Base-by-base conservation (phyloP, 2,888 invertebrate genomes). In the Clepsis dumicolana region DNA sequence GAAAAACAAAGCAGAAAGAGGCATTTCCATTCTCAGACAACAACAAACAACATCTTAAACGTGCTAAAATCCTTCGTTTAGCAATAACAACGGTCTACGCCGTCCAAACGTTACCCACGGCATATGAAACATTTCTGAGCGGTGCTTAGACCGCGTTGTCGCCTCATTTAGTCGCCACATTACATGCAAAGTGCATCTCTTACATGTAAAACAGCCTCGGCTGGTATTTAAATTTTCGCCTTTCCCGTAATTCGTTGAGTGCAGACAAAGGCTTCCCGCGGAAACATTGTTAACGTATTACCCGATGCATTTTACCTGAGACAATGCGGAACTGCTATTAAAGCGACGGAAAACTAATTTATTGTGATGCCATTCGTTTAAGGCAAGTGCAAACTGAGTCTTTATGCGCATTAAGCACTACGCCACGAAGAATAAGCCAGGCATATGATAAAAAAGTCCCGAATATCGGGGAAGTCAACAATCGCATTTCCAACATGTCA, bases 121-220 rank as follows among this genome's bases (percentile, higher is more conserved):
- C 66, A n/a, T 56, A 16, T n/a, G 50, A 24, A 50, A 57, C 56
- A 63, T 67, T 63, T 62, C 67, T 48, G 27, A 48, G 50, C 56
- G 41, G 48, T 60, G 53, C 57, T 59, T 74, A 77, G 72, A 48
- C 48, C 77, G 73, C 78, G 77, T 73, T 85, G 86, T 85, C 84
- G 86, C 83, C 85, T 87, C 88, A 85, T 87, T 89, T 89, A 90
- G 87, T 88, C 88, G 85, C 78, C 81, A 77, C 89, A 87, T 87
- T 88, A 89, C 88, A 89, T 88, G 89, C 90, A 89, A 91, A 92
- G 85, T 91, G 91, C 91, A 92, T 91, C 91, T 91, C 91, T 91
- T 85, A 88, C 90, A 93, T 93, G 93, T 91, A 90, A 93, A 93
- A 91, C 87, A 92, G 89, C 83, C 73, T 86, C 87, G 86, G 80